Percentiles rank a stretch among this genome's conserved stretches.
Evolutionary conservation across 1,140 invertebrate species (phyloP).

Genomic region (Hylaeus anthracinus): DNA sequence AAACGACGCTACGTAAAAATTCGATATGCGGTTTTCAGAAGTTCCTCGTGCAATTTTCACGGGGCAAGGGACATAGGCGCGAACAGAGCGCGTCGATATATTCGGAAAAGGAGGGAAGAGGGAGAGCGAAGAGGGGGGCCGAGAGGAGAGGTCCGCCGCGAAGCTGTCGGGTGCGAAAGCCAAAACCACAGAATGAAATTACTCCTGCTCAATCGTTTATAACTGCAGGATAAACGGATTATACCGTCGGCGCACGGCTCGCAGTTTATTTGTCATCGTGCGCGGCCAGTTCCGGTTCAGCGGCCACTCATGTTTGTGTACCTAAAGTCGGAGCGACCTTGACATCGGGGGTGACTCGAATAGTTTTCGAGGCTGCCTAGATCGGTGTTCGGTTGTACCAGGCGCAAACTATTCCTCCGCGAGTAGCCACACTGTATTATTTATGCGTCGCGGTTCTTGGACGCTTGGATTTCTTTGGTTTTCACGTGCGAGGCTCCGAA

Average conservation of each 20-base stretch:
- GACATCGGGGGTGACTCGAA: not conserved
- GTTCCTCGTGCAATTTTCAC: conserved; percentile 58
- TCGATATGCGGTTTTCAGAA: conserved; percentile 70
- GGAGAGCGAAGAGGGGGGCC: conserved; percentile 18
- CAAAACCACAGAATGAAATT: conserved; percentile 76
- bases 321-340: conserved; percentile 50
- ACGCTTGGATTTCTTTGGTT: no score
- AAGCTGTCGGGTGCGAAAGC: conserved; percentile 68
- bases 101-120: not conserved
- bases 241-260: conserved; percentile 69
- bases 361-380: not conserved
- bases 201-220: conserved; percentile 76
- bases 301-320: conserved; percentile 52
- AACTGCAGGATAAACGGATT: conserved; percentile 75
- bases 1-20: conserved; percentile 60
- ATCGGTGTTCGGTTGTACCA: not conserved
- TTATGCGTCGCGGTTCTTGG: not conserved
- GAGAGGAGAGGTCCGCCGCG: conserved; percentile 31
- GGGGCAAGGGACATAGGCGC: conserved; percentile 39
- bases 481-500: no score
- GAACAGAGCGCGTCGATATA: conserved; percentile 27
- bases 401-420: not conserved
- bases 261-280: conserved; percentile 72
- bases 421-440: no score
- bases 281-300: conserved; percentile 38